Evolutionary conservation across 2,888 invertebrate species (phyloP).

Genomic region (Dascillus cervinus): DNA sequence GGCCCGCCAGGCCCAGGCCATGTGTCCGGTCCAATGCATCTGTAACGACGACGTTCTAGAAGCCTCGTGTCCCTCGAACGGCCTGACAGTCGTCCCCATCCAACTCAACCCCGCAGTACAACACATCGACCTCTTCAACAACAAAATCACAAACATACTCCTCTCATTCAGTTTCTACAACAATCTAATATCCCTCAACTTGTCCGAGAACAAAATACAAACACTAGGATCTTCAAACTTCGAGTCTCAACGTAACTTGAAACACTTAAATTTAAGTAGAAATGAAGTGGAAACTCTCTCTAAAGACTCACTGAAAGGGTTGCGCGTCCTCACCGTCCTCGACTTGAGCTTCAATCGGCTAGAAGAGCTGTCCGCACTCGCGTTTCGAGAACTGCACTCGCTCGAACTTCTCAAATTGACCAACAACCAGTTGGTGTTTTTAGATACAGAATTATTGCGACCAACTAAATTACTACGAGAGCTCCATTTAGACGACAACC

Average conservation of each 20-base stretch:
- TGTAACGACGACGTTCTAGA: slow-evolving; percentile 75
- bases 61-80: slow-evolving; percentile 69
- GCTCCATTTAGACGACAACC: slow-evolving; percentile 70
- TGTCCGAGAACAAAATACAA: slow-evolving; percentile 74
- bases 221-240: slow-evolving; percentile 77
- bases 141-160: slow-evolving; percentile 70
- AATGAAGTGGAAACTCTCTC: slow-evolving; percentile 65
- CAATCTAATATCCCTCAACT: slow-evolving; percentile 70
- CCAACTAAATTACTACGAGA: slow-evolving; percentile 62
- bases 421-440: slow-evolving; percentile 65
- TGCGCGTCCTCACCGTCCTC: slow-evolving; percentile 57
- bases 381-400: slow-evolving; percentile 70
- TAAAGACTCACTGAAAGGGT: slow-evolving; percentile 69
- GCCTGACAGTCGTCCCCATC: slow-evolving; percentile 78
- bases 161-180: slow-evolving; percentile 75
- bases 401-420: slow-evolving; percentile 68
- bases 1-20: slow-evolving; percentile 35
- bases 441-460: slow-evolving; percentile 64
- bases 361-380: slow-evolving; percentile 60
- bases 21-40: slow-evolving; percentile 71
- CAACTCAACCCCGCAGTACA: slow-evolving; percentile 82
- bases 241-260: slow-evolving; percentile 65
- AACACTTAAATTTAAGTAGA: slow-evolving; percentile 66
- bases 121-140: slow-evolving; percentile 75
- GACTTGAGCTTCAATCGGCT: slow-evolving; percentile 75